Percentiles rank a stretch among this genome's conserved stretches.
phyloP scores from a whole-genome alignment of 2,113 vertebrate genomes.

The Pomatostomus ruficeps region DNA sequence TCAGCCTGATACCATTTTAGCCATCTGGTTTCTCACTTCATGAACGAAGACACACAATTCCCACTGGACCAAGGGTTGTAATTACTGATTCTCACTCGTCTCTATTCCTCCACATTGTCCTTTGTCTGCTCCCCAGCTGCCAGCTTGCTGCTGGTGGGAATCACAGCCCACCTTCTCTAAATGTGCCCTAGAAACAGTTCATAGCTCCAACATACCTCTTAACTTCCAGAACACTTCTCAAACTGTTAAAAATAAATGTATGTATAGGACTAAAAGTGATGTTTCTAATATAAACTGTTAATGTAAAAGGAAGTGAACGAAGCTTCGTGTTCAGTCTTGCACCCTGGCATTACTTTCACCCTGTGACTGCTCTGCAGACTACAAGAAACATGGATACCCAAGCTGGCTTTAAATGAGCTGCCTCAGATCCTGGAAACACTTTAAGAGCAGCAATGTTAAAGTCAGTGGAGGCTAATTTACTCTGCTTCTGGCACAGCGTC shows the following conservation, averaged over 20 bases:
- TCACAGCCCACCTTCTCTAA: not conserved
- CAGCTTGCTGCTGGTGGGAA: not conserved
- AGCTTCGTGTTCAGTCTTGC: not conserved
- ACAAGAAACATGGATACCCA: not conserved
- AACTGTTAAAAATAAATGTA: not conserved
- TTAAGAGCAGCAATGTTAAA: not conserved
- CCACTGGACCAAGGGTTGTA: not conserved
- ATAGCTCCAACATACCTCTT: not conserved
- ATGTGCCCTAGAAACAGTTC: not conserved
- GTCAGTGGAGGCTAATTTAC: conserved; percentile 8
- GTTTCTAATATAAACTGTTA: not conserved
- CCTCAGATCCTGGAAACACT: not conserved
- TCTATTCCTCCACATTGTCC: not conserved
- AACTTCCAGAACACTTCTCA: not conserved
- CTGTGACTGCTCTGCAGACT: not conserved
- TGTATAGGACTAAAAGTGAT: not conserved
- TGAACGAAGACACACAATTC: not conserved
- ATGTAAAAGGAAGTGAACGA: not conserved
- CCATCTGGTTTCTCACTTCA: not conserved
- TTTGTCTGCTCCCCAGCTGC: not conserved
- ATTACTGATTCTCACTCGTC: not conserved
- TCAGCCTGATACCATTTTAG: not conserved
- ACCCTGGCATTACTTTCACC: not conserved
- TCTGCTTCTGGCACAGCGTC: conserved; percentile 12
- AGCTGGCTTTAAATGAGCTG: conserved; percentile 9